Evolutionary conservation across 1,140 invertebrate genomes (phyloP), one percentile per base, ranked within the genome.

Genomic region (Lepidotrigona ventralis): DNA sequence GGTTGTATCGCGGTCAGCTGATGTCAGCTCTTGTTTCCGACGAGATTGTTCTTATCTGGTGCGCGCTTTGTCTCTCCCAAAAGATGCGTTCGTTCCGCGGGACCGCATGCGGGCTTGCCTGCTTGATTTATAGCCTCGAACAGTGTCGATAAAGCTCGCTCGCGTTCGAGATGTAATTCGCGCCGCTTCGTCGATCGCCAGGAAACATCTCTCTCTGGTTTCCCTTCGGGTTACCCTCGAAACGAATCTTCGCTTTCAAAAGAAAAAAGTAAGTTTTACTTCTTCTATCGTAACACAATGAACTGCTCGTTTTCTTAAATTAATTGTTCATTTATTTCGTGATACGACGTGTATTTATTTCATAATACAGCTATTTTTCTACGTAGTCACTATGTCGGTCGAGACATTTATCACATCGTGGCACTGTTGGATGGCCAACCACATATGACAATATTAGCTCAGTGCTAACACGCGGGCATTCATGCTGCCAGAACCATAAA

Each of bases 1-100:
- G 33, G 29, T n/a, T 23, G n/a, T 71, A 72, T 66, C 81, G 11
- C 8, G 21, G 17, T 15, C 1, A 15, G 58, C 33, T 29, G 29
- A 66, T 72, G 68, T 73, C 82, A 46, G 51, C 69, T 33, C 33
- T 33, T 3, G 21, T 79, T 72, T 72, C 54, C 69, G 51, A 56
- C 77, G 51, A 21, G 82, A 83, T 83, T 79, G 29, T 33, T 79
- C 77, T 79, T 83, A 83, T 83, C 82, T 64, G 66, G 39, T 39
- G 76, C 56, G 29, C 53, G 23, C 11, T 33, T 72, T 51, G 39
- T 73, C 56, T 29, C 9, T 51, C n/a, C 29, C 33, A 58, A 66
- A 66, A n/a, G n/a, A 79, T 79, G 19, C 29, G 46, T 54, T 33
- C 46, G 54, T 78, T 64, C 39, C 74, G 51, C 56, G 14, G 12